Evolutionary conservation across 2,113 vertebrate species (phyloP).

Genomic region (Hucho hucho): DNA sequence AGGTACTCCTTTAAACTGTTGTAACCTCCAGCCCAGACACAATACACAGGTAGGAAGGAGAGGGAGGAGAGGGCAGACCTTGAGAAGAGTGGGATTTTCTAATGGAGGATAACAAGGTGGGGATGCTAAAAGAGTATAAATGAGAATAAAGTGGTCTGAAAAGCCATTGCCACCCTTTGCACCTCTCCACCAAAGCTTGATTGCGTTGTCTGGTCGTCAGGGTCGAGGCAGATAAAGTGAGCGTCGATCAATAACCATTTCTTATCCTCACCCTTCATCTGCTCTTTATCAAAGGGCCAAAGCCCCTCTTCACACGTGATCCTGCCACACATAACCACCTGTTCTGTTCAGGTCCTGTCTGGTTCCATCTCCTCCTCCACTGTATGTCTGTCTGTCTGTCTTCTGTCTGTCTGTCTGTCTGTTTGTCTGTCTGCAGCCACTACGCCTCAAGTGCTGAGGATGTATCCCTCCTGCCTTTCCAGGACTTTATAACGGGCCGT

Average conservation of each 20-base stretch:
- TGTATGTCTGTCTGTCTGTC: too few species aligned
- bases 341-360: constrained; percentile 49
- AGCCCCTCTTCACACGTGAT: constrained; percentile 63
- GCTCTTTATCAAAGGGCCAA: constrained; percentile 73
- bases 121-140: background rate
- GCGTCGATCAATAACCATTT: constrained; percentile 77
- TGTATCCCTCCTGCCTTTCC: too few species aligned
- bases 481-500: too few species aligned
- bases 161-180: constrained; percentile 57
- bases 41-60: background rate
- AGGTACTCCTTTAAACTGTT: background rate
- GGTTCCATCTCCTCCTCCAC: constrained; percentile 40
- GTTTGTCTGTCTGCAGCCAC: constrained; percentile 8
- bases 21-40: background rate
- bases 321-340: constrained; percentile 66
- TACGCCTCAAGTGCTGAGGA: background rate
- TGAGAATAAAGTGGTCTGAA: constrained; percentile 35
- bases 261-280: constrained; percentile 76
- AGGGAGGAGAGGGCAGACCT: background rate
- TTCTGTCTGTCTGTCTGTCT: background rate
- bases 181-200: constrained; percentile 55
- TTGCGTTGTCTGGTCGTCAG: constrained; percentile 70
- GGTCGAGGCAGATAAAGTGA: constrained; percentile 68
- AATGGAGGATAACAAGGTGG: constrained; percentile 29
- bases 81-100: background rate